Evolutionary conservation across 1,140 invertebrate genomes (phyloP).

Genomic region (Drosophila funebris): DNA sequence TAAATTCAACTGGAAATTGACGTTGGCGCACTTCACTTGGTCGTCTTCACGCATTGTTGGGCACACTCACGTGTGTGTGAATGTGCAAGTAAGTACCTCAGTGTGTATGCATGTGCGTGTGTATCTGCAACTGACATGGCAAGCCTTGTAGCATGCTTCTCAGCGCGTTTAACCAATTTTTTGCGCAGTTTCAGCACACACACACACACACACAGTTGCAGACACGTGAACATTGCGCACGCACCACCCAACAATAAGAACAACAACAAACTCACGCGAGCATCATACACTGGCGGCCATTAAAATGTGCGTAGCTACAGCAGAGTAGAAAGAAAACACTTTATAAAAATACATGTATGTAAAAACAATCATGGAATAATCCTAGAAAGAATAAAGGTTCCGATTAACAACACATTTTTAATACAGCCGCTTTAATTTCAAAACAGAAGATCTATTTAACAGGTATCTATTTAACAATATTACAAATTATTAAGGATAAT

Average conservation of each 20-base stretch:
- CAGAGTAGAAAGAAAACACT: not conserved
- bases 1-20: not conserved
- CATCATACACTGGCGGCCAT: conserved; percentile 23
- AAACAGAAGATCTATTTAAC: too few species aligned
- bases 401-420: too few species aligned
- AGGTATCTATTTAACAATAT: too few species aligned
- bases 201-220: not conserved
- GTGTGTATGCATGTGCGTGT: not conserved
- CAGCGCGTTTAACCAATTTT: conserved; percentile 36
- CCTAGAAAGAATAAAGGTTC: too few species aligned
- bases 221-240: conserved; percentile 49
- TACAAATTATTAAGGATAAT: too few species aligned
- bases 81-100: too few species aligned
- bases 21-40: conserved; percentile 16
- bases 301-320: not conserved
- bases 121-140: not conserved
- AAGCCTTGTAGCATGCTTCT: conserved; percentile 63
- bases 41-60: conserved; percentile 18
- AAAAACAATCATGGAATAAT: too few species aligned
- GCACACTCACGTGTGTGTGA: not conserved
- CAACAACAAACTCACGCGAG: not conserved
- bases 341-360: too few species aligned
- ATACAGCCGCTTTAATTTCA: too few species aligned
- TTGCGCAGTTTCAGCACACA: conserved; percentile 41
- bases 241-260: conserved; percentile 41